These are phyloP conservation scores for Colostygia pectinataria DNA, from an alignment of 2,888 invertebrate genomes.

Conservation along the genomic window DNA sequence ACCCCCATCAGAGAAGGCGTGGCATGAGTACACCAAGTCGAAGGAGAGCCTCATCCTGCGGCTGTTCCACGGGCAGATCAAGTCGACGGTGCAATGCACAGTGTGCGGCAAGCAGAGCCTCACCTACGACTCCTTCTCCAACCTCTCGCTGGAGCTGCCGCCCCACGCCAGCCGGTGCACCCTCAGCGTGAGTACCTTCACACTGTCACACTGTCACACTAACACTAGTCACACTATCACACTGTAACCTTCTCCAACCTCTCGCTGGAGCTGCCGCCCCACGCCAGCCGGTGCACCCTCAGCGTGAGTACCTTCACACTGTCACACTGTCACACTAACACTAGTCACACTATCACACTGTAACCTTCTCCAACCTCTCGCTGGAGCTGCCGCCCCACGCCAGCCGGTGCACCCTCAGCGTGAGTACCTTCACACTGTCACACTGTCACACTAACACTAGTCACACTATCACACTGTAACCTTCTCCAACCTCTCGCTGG, in stretches of 20 bases:
- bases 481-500: no score
- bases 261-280: no score
- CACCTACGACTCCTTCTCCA: slow-evolving; percentile 94
- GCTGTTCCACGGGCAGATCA: slow-evolving; percentile 93
- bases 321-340: no score
- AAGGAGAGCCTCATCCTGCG: slow-evolving; percentile 89
- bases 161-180: slow-evolving; percentile 84
- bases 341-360: no score
- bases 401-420: not conserved
- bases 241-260: no score
- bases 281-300: not conserved
- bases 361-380: no score
- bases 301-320: not conserved
- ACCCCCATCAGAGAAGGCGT: slow-evolving; percentile 82
- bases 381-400: no score
- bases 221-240: no score
- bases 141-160: slow-evolving; percentile 91
- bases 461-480: no score
- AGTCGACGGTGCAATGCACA: slow-evolving; percentile 90
- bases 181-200: slow-evolving; percentile 70
- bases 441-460: no score
- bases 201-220: no score
- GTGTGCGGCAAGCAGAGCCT: slow-evolving; percentile 89
- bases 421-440: not conserved
- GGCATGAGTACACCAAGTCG: slow-evolving; percentile 87